These are phyloP conservation scores for Athrips mouffetella DNA, from an alignment of 2,888 invertebrate species.

Conservation along the genomic window DNA sequence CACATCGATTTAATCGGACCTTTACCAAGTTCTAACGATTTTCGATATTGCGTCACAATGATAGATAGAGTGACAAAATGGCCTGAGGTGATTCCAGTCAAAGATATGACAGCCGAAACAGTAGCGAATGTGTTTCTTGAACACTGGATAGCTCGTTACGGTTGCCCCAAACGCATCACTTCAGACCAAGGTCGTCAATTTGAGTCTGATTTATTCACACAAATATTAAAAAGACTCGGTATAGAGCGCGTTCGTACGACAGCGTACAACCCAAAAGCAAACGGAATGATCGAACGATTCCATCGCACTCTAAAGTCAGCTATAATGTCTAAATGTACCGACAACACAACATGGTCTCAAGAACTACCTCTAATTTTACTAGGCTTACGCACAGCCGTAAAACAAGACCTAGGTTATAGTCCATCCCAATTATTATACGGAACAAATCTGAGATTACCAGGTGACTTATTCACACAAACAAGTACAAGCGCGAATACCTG, in stretches of 20 bases:
- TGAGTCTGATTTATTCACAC: neutral
- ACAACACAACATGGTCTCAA: too few relatives aligned
- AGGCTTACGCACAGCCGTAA: neutral
- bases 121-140: slow-evolving; percentile 13
- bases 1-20: slow-evolving; percentile 22
- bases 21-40: slow-evolving; percentile 25
- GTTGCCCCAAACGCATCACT: neutral
- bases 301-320: slow-evolving; percentile 6
- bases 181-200: neutral
- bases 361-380: slow-evolving; percentile 9
- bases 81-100: slow-evolving; percentile 21
- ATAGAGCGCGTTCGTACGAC: slow-evolving; percentile 6
- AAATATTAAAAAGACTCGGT: neutral
- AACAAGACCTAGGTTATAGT: neutral
- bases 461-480: slow-evolving; percentile 5
- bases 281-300: slow-evolving; percentile 10
- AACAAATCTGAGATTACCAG: slow-evolving; percentile 7
- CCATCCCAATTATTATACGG: slow-evolving; percentile 13
- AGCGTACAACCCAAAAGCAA: slow-evolving; percentile 18
- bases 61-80: slow-evolving; percentile 21
- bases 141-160: neutral
- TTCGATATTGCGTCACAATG: slow-evolving; percentile 22
- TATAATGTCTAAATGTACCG: too few relatives aligned
- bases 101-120: slow-evolving; percentile 28
- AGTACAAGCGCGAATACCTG: neutral